Base-by-base conservation (phyloP, 2,797 vertebrate species). In the Clamator glandarius region DNA sequence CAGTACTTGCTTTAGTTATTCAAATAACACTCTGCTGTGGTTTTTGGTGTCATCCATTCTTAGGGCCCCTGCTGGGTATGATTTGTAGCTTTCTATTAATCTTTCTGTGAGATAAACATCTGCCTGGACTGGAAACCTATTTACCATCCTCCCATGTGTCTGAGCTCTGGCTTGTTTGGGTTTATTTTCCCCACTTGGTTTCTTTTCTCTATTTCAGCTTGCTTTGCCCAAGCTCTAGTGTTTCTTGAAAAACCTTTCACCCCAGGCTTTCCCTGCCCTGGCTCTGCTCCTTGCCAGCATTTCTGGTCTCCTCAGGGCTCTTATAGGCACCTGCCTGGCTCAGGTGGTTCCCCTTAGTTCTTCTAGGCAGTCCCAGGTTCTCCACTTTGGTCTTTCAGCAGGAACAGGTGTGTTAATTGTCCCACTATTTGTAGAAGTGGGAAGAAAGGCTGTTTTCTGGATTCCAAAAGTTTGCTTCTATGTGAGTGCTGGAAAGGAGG, bases 51-150 rank as follows among this genome's bases (percentile, higher is more conserved):
- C n/a, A n/a, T n/a, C n/a, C n/a, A 0, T 68, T 70, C 84, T 41
- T 23, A 13, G 64, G 6, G 6, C 5, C 36, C 44, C 84, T 70
- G 59, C 44, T 0, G 3, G 29, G 29, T 62, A 46, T 1, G 2
- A 41, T 66, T 94, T 93, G 88, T 35, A 26, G 36, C 26, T 91
- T 87, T 80, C 62, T 31, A 67, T 93, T 87, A 67, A 41, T 72
- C 44, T 70, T 92, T 89, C 48, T 48, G 31, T 52, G 78, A 92
- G 89, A 91, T 62, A 93, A 94, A 89, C 46, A 52, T 39, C 72
- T 74, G 48, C 24, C 21, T 69, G 73, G n/a, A 29, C 79, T 89
- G 50, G 41, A 92, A 92, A 89, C 21, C n/a, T 28, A 59, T 83
- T 83, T 83, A 35, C 13, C 83, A 91, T 69, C 70, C 42, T 88